Evolutionary conservation across 2,888 invertebrate species (phyloP), one percentile per base, ranked within the genome.

Genomic region (Idaea dimidiata): DNA sequence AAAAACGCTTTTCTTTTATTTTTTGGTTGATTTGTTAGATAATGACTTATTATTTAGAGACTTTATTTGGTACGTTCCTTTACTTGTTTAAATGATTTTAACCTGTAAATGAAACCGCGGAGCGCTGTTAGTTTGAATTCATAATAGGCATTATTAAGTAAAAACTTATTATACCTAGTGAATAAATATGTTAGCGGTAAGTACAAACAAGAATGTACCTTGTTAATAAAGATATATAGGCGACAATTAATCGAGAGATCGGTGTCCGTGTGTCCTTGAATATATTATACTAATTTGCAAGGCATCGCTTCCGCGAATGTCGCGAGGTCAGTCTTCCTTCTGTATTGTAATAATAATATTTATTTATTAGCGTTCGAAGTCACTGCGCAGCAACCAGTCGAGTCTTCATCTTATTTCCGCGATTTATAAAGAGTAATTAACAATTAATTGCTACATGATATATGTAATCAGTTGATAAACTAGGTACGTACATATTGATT

Each of bases 271-370:
- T 68, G 78, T 82, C 84, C 87, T 86, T 84, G 81, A 79, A 70
- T 77, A 76, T 78, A 76, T 79, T 78, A 81, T 80, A 86, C 82
- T 87, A 88, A 91, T 89, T 92, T 87, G 89, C 90, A 83, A 86
- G 77, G 75, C 77, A 78, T 75, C 79, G 83, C 88, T 91, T 91
- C 90, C 91, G 89, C 84, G 84, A 84, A 74, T 78, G 81, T 72
- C 78, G 72, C 77, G 75, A 81, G 82, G 79, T 78, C 76, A 73
- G 63, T 69, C 72, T 72, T 74, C 71, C 67, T 68, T 64, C 63
- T 69, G 72, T 77, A 75, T 75, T 78, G 76, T 80, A 77, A 77
- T 77, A 74, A 73, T 73, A 71, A 74, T 79, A 74, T 75, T 77
- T 73, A 77, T 72, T 72, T 73, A 77, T 73, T 72, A 72, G 71